Base-by-base conservation (phyloP, 1,140 invertebrate species). In the Solenopsis fugax region DNA sequence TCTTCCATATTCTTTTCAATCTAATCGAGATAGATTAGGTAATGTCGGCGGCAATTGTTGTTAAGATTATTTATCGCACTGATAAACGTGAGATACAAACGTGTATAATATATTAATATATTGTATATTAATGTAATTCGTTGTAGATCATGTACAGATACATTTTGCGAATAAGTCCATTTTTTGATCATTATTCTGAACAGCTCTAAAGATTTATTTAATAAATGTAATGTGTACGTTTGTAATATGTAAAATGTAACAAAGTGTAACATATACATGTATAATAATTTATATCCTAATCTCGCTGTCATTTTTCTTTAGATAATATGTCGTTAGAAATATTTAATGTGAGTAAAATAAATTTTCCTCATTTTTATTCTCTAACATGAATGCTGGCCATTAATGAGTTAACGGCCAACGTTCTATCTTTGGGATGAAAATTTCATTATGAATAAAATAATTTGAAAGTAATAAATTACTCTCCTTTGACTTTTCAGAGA, bases 251-350 rank as follows among this genome's bases (percentile, higher is more conserved):
- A 54, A 69, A 77, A 58, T 89, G 77, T 89, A 89, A 87, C 34
- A 89, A 80, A 75, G 48, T 90, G 88, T 90, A 90, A 85, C 78
- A 89, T 90, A 89, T 90, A 90, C 80, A 50, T 86, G 78, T 89
- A n/a, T n/a, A n/a, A n/a, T n/a, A 89, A 87, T 89, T 89, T 89
- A 89, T 88, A 52, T 16, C 37, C 24, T 64, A 58, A 54, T n/a
- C 21, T 48, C 29, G 18, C 41, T 67, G 4, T 12, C 12, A 21
- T 67, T 64, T 69, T 4, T 64, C 21, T 21, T n/a, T 16, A 21
- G 62, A n/a, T 56, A 80, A 75, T 29, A 64, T 58, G 37, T 69
- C 75, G 50, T 60, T 71, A 72, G 56, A 87, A 65, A 56, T 21
- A 41, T 87, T 45, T 82, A 89, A 77, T 82, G 87, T 67, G 77